A percentile compares a stretch with the other conserved stretches of the same genome.
phyloP scores from a whole-genome alignment of 2,113 vertebrate genomes.

The Rhombomys opimus region DNA sequence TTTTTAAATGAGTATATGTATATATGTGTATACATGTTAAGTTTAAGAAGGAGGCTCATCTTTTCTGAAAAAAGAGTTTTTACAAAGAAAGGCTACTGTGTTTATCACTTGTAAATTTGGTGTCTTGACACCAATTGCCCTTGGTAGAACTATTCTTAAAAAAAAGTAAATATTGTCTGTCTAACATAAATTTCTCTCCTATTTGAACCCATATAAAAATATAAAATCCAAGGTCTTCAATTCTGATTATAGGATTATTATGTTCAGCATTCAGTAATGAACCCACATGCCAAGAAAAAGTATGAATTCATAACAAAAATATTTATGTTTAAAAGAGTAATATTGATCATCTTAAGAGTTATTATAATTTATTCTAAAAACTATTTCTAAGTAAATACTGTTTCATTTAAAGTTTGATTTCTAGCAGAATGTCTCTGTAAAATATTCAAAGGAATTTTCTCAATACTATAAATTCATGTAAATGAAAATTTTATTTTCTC shows the following conservation, averaged over 20 bases:
- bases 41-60: slow-evolving; percentile 46
- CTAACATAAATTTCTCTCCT: background rate
- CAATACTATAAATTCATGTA: background rate
- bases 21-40: background rate
- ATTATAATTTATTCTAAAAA: background rate
- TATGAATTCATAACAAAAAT: background rate
- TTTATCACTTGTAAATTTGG: background rate
- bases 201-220: background rate
- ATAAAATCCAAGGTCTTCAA: background rate
- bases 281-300: background rate
- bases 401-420: background rate
- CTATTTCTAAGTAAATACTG: background rate
- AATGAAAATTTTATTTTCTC: background rate
- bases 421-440: background rate
- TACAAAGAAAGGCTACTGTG: background rate
- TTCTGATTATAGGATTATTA: background rate
- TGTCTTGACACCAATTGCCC: background rate
- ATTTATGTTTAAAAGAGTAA: background rate
- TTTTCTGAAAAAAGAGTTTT: slow-evolving; percentile 61
- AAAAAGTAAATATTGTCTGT: background rate
- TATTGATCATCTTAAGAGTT: background rate
- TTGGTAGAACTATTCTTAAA: background rate
- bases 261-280: background rate
- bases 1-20: too few relatives aligned
- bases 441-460: background rate